Conservation (phyloP, 2,888 invertebrate species). For the Trachelus troglodyta region DNA sequence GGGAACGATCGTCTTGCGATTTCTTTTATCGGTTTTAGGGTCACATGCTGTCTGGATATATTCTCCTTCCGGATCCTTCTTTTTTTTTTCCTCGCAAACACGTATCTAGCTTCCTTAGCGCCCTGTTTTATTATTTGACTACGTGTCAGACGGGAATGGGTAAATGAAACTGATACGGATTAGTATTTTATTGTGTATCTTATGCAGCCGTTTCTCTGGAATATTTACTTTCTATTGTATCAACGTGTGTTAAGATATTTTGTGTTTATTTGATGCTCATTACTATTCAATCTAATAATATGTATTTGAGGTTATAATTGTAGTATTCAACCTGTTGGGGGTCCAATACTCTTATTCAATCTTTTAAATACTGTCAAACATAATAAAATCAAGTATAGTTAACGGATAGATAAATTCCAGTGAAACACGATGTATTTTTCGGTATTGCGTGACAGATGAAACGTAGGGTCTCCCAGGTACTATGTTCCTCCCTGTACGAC, state of each 20-base stretch:
- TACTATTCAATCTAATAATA: background rate
- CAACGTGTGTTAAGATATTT: background rate
- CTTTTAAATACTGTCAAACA: background rate
- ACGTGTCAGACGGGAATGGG: background rate
- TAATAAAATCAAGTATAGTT: background rate
- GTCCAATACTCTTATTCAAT: background rate
- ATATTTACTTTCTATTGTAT: background rate
- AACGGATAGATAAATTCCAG: background rate
- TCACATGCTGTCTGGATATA: background rate
- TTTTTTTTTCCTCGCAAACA: background rate
- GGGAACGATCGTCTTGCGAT: background rate
- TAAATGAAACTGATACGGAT: background rate
- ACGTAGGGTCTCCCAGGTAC: background rate
- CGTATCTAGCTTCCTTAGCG: background rate
- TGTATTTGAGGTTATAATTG: background rate
- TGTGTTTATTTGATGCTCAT: background rate
- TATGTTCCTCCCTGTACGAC: conserved; percentile 15
- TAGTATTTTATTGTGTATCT: background rate
- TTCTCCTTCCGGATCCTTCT: background rate
- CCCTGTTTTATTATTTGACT: background rate
- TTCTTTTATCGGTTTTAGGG: background rate
- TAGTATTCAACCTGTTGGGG: background rate
- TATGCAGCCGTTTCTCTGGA: background rate
- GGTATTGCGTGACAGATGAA: background rate
- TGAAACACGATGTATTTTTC: background rate